Percentiles rank a stretch among this genome's conserved stretches.
Conservation (phyloP, 2,797 vertebrate genomes). For the Ctenochaetus hawaiiensis region DNA sequence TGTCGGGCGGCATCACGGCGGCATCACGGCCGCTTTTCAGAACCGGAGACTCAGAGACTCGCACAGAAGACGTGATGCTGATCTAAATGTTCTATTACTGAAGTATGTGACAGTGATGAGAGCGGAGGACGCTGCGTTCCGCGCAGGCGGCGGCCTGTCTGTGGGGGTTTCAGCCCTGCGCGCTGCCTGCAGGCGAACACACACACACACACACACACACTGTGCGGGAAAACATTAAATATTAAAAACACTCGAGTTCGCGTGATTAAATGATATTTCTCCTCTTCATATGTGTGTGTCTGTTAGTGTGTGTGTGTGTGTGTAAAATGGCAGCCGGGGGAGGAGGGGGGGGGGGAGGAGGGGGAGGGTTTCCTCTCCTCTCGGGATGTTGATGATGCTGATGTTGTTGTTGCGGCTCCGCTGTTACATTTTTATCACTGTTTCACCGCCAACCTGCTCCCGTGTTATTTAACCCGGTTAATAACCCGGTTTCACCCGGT, state of each 20-base stretch:
- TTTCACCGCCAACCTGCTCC: neutral
- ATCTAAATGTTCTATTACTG: too few species aligned
- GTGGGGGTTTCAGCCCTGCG: neutral
- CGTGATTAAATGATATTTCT: slow-evolving; percentile 9
- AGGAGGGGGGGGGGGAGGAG: slow-evolving; percentile 13
- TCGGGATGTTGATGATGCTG: slow-evolving; percentile 27
- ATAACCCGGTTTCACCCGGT: neutral
- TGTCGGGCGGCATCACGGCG: slow-evolving; percentile 7
- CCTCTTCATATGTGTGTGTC: neutral
- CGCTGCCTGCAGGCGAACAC: slow-evolving; percentile 68
- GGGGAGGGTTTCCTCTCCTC: neutral
- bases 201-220: slow-evolving; percentile 18
- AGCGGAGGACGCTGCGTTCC: too few species aligned
- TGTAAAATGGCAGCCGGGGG: slow-evolving; percentile 67
- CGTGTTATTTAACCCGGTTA: neutral
- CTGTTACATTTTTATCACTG: neutral
- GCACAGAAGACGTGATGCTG: too few species aligned
- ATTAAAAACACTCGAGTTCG: neutral
- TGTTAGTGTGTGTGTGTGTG: slow-evolving; percentile 10
- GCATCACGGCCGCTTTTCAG: too few species aligned
- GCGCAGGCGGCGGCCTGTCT: too few species aligned
- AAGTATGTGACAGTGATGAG: too few species aligned
- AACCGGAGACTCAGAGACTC: too few species aligned
- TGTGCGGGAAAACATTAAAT: too few species aligned
- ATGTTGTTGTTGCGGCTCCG: slow-evolving; percentile 16